Evolutionary conservation across 2,797 vertebrate species (phyloP).

Genomic region (Odontamblyopus lacepedii): DNA sequence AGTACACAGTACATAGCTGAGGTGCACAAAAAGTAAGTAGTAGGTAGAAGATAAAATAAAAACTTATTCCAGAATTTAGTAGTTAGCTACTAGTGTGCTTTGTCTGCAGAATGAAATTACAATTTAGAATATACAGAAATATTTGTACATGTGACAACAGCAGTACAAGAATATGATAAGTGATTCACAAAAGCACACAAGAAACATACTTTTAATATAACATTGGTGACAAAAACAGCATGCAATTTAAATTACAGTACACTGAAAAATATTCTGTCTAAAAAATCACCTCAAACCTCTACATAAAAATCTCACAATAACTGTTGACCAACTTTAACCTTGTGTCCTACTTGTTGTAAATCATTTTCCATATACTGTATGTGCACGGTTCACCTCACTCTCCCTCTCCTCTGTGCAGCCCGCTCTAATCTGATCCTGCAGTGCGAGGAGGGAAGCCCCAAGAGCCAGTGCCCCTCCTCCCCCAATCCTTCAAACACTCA

Average conservation of each 20-base stretch:
- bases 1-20: too few species aligned
- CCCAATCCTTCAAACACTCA: constrained; percentile 13
- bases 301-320: not conserved
- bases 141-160: too few species aligned
- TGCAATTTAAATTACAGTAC: not conserved
- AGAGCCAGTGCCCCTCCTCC: constrained; percentile 35
- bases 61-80: too few species aligned
- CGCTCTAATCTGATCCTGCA: constrained; percentile 55
- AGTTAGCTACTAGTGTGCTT: too few species aligned
- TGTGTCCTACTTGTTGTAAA: not conserved
- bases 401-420: constrained; percentile 21
- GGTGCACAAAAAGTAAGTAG: too few species aligned
- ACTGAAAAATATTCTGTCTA: not conserved
- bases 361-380: not conserved
- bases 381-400: constrained; percentile 14
- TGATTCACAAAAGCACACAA: too few species aligned
- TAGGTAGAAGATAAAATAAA: too few species aligned
- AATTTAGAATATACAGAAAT: too few species aligned
- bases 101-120: too few species aligned
- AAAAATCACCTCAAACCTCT: not conserved
- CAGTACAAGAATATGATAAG: too few species aligned
- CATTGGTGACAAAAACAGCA: not conserved
- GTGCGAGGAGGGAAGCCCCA: constrained; percentile 58
- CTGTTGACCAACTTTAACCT: not conserved
- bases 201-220: too few species aligned